Base-by-base conservation (phyloP, 2,113 vertebrate species). In the Lipotes vexillifer region DNA sequence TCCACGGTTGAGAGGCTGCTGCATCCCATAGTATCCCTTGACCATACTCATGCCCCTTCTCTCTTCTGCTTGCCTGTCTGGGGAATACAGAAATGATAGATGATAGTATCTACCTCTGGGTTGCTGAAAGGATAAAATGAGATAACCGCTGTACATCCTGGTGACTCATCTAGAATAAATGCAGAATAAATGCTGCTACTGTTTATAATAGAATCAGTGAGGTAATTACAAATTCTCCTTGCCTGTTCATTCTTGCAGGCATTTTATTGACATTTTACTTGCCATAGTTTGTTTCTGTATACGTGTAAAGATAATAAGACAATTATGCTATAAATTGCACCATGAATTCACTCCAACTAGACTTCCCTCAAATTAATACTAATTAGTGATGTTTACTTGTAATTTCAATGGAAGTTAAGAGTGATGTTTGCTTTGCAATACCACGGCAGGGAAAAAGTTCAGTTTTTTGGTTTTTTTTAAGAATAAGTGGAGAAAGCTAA, bases 271-370 rank as follows among this genome's bases (percentile, higher is more conserved):
- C 14, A 15, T 41, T 65, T 92, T 33, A 65, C 44, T 94, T 83
- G n/a, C 49, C 89, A 33, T 44, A 55, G 25, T 85, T 61, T 85
- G 29, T 59, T 75, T 88, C 36, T 21, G 41, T 82, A 29, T 59
- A 8, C 69, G 52, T 75, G 27, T 65, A 87, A 96, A 97, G 65
- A 74, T 80, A 98, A 75, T 83, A 87, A 83, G 63, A 93, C 63
- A 66, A 81, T 96, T 90, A 90, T 75, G 59, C 68, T 95, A 80
- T 78, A 89, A 96, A 92, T 84, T 36, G 61, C 15, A 95, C 66
- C 88, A 94, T 27, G 68, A 63, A 91, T 83, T 91, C n/a, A 84
- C 89, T 90, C 59, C 85, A 97, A 92, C 61, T 41, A 69, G 92
- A 61, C 41, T 21, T 74, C 52, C 63, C 74, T 96, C 63, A 85